Evolutionary conservation across 2,113 vertebrate genomes (phyloP).

Genomic region (Dipodomys merriami): DNA sequence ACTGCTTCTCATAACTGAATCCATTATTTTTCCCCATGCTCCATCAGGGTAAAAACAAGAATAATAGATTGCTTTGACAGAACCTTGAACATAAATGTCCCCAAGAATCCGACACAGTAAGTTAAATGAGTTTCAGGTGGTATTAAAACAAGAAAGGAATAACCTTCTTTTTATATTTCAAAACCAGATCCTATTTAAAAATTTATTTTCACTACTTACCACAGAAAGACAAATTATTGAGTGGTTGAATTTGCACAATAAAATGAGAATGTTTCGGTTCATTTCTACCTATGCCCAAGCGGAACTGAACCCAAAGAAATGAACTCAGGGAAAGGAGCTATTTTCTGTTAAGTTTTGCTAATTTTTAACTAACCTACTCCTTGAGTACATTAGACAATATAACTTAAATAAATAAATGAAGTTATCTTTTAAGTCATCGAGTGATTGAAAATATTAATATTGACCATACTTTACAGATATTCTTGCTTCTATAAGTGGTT

Average conservation of each 20-base stretch:
- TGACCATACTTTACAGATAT: constrained; percentile 34
- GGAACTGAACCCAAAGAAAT: constrained; percentile 50
- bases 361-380: not conserved
- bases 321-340: not conserved
- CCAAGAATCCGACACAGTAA: constrained; percentile 79
- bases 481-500: not conserved
- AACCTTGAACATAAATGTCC: constrained; percentile 82
- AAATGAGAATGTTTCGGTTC: constrained; percentile 68
- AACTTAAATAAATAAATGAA: constrained; percentile 41
- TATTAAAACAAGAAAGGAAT: constrained; percentile 78
- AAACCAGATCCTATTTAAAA: constrained; percentile 77
- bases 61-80: constrained; percentile 82
- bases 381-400: constrained; percentile 16
- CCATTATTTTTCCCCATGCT: constrained; percentile 83
- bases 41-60: constrained; percentile 84
- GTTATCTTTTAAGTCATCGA: not conserved
- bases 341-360: constrained; percentile 10
- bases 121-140: constrained; percentile 74
- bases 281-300: constrained; percentile 42
- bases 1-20: constrained; percentile 84
- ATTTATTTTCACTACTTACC: constrained; percentile 74
- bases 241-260: constrained; percentile 50
- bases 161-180: constrained; percentile 81
- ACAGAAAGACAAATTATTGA: constrained; percentile 77
- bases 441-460: constrained; percentile 9